Evolutionary conservation across 2,113 vertebrate genomes (phyloP), one percentile per base, ranked within the genome.

Genomic region (Podarcis cretensis): DNA sequence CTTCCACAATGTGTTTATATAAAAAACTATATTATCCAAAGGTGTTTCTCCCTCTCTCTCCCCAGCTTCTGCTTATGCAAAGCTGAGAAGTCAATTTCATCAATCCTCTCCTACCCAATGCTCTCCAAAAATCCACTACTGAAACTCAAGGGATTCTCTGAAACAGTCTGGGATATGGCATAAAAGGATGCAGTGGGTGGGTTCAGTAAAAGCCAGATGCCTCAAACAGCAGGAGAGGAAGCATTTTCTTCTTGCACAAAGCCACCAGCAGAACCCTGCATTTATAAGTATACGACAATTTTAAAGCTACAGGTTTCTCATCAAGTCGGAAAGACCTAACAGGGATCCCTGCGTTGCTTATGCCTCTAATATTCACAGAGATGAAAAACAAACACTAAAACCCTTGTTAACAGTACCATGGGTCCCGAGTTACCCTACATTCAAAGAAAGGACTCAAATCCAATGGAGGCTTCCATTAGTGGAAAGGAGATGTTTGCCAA

Each of bases 241-340:
- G 25, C 37, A 27, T 23, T 76, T 9, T 9, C 20, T 76, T 25
- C 40, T 59, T 16, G 59, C 59, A 18, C 13, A 59, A 59, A 16
- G 14, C 25, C 43, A 30, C 13, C 77, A 79, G 5, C 27, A 3
- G 12, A 78, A 80, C 3, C 14, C 14, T 80, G 25, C 30, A 77
- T 84, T 94, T 87, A 90, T 77, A 54, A 86, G 18, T 89, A 73
- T 35, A 66, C 87, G 81, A 84, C 30, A 57, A 81, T 76, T 35
- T 84, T 63, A 87, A 78, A 85, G 59, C 59, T 59, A 85, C 27
- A 65, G 74, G 59, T 59, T 68, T 83, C 27, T 88, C 84, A 65
- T 86, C 92, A 94, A 95, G 73, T 83, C 81, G 89, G 57, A 57
- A 59, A 65, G 66, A 81, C 84, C 89, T 92, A 85, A 94, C 84